A percentile compares a stretch with the other conserved stretches of the same genome.
Evolutionary conservation across 2,113 vertebrate genomes (phyloP).

Genomic region (Callaeas wilsoni): DNA sequence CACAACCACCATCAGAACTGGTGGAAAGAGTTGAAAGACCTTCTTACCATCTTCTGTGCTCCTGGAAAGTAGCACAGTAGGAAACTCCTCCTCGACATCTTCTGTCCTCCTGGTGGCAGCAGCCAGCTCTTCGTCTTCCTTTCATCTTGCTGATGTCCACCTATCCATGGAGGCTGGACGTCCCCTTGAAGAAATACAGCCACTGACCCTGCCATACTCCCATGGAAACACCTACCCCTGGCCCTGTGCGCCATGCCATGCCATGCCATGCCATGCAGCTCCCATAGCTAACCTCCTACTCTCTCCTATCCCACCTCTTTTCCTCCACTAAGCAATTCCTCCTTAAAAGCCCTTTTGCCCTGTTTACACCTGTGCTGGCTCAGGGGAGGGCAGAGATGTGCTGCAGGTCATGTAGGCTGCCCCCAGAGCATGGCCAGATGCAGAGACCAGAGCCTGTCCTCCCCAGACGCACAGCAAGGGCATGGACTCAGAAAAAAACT

Average conservation of each 20-base stretch:
- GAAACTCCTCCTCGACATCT: background rate
- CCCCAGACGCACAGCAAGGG: accelerated
- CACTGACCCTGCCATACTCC: accelerated
- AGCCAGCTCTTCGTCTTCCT: background rate
- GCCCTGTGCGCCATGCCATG: background rate
- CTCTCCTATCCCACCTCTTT: background rate
- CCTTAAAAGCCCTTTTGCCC: background rate
- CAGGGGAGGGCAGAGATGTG: background rate
- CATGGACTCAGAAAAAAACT: background rate
- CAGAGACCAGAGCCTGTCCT: background rate
- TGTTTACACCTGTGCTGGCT: background rate
- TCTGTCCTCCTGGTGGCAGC: background rate
- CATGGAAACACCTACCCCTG: background rate
- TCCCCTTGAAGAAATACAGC: background rate
- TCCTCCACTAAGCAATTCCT: background rate
- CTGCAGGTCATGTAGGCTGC: background rate
- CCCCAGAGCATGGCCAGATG: background rate
- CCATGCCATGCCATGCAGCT: background rate
- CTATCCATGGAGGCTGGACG: background rate
- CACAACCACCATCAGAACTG: background rate
- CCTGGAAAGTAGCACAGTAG: too few species aligned
- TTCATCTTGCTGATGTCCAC: background rate
- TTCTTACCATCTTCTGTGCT: background rate
- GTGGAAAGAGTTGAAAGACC: background rate
- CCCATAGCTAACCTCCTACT: background rate